These are phyloP conservation scores for Temnothorax nylanderi DNA, from an alignment of 1,140 invertebrate genomes.

Conservation along the genomic window DNA sequence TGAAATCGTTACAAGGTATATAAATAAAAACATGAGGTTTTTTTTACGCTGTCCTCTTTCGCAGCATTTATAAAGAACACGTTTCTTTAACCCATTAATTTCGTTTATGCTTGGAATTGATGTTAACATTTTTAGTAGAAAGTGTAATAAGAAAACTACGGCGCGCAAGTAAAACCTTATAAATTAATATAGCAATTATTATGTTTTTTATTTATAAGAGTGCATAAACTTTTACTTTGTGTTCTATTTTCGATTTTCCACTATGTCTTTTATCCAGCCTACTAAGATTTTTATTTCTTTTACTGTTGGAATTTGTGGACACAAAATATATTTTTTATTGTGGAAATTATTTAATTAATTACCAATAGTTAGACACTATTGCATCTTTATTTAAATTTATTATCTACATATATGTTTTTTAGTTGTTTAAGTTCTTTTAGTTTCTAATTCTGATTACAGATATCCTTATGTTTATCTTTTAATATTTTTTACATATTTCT, in stretches of 20 bases:
- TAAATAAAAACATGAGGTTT: conserved; percentile 64
- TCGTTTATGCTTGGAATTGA: not conserved
- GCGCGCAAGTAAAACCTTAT: not conserved
- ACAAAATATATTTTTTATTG: not conserved
- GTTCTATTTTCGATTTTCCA: not conserved
- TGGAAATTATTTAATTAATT: no score
- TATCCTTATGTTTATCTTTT: no score
- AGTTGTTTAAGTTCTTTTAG: no score
- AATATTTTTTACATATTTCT: no score
- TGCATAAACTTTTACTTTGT: not conserved
- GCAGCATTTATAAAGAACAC: not conserved
- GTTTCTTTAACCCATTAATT: not conserved
- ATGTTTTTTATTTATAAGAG: conserved; percentile 2
- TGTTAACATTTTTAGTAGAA: conserved; percentile 7
- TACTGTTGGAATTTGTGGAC: not conserved
- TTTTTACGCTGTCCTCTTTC: not conserved
- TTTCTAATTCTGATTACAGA: no score
- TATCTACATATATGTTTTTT: no score
- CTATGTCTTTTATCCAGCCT: not conserved
- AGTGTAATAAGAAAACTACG: not conserved
- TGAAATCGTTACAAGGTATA: conserved; percentile 60
- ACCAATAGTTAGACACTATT: no score
- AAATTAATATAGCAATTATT: not conserved
- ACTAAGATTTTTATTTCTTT: not conserved
- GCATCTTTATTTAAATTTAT: no score